A percentile compares a stretch with the other conserved stretches of the same genome.
Conservation (phyloP, 2,888 invertebrate species). For the Cheilosia soror region DNA sequence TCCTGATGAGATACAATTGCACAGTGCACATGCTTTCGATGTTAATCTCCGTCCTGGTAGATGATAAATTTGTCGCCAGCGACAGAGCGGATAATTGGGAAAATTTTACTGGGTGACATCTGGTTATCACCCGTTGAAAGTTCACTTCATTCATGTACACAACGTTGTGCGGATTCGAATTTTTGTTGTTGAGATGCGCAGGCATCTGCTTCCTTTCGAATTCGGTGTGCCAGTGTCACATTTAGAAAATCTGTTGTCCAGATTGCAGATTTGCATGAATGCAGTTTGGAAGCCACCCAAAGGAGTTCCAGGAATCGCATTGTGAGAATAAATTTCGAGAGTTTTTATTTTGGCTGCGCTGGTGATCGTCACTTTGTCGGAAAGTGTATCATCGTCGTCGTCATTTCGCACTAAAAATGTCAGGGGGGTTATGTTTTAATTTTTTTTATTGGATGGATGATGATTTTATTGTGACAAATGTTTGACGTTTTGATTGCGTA, state of each 20-base stretch:
- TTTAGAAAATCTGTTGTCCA: slow-evolving; percentile 70
- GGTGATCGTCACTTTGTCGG: slow-evolving; percentile 28
- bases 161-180: slow-evolving; percentile 11
- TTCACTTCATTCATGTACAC: slow-evolving; percentile 22
- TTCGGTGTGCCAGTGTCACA: slow-evolving; percentile 61
- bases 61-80: slow-evolving; percentile 54
- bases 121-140: slow-evolving; percentile 71
- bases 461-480: slow-evolving; percentile 22
- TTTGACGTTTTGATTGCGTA: slow-evolving; percentile 5
- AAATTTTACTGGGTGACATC: slow-evolving; percentile 68
- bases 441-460: neutral
- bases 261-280: slow-evolving; percentile 60
- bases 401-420: neutral
- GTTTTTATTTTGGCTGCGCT: slow-evolving; percentile 2
- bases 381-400: neutral
- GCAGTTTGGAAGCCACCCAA: slow-evolving; percentile 63
- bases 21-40: slow-evolving; percentile 61
- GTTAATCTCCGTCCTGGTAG: slow-evolving; percentile 33
- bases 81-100: slow-evolving; percentile 66
- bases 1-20: slow-evolving; percentile 27
- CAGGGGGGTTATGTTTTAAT: neutral
- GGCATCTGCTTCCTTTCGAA: slow-evolving; percentile 39
- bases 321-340: slow-evolving; percentile 41
- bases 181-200: slow-evolving; percentile 14
- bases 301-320: slow-evolving; percentile 56